Base-by-base conservation (phyloP, 2,888 invertebrate species). In the Stenurella melanura region DNA sequence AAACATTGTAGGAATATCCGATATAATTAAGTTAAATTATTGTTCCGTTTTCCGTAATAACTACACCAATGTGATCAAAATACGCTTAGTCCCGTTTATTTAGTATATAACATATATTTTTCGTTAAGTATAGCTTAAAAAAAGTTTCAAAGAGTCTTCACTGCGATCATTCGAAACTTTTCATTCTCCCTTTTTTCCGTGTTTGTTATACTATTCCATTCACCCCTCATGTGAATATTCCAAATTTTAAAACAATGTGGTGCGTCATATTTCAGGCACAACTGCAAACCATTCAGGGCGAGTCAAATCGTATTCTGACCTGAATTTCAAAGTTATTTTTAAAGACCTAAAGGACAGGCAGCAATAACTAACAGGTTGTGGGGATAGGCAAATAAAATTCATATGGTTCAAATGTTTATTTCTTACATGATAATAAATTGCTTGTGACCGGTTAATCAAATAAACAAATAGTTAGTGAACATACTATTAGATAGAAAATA, bases 281-380 rank as follows among this genome's bases (percentile, higher is more conserved):
- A 50, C 50, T 50, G 50, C 50, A 50, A 50, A 17, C 50, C 50
- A n/a, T 50, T 50, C 50, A 50, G 50, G 50, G 50, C 6, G 50
- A 50, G 50, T 15, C 50, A n/a, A n/a, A 50, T 50, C n/a, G 5
- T n/a, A 50, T 50, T 50, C n/a, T 50, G 50, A 50, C 50, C 50
- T 50, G 50, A 50, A 50, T 50, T 50, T 50, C n/a, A 50, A 50
- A 50, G 50, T n/a, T 50, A 15, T 50, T 50, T 50, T 50, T 15
- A 50, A 50, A n/a, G n/a, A 12, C 12, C 11, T 12, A 42, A 1
- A 7, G 1, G 7, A 17, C 6, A 50, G 12, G 50, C 3, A 50
- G n/a, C 15, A 50, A 50, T 42, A 42, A 42, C 15, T 15, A 42
- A 42, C 42, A 42, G n/a, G 0, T 15, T n/a, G 50, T 50, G 12